These are phyloP conservation scores for Urocyon cinereoargenteus DNA, from an alignment of 2,797 vertebrate species.

Conservation along the genomic window DNA sequence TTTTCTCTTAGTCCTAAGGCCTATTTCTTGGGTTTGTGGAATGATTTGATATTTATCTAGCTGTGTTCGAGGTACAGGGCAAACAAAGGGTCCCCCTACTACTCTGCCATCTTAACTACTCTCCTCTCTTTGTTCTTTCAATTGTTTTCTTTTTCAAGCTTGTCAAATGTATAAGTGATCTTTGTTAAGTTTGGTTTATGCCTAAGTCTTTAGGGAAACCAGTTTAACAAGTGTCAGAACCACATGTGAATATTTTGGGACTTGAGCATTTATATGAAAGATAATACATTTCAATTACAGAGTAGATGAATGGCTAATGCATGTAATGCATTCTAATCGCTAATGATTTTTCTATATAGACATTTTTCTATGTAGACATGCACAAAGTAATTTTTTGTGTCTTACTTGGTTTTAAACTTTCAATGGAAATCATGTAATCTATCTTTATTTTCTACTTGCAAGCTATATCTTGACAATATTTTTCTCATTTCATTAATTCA, in stretches of 20 bases:
- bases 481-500: constrained; percentile 8
- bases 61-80: not conserved
- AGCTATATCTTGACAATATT: not conserved
- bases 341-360: not conserved
- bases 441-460: not conserved
- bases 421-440: not conserved
- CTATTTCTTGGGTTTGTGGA: not conserved
- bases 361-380: not conserved
- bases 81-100: not conserved
- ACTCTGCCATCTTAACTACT: not conserved
- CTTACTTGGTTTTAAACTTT: not conserved
- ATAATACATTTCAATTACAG: constrained; percentile 59
- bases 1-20: not conserved
- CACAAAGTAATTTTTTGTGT: not conserved
- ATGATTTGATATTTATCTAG: not conserved
- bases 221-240: constrained; percentile 77
- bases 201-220: constrained; percentile 77
- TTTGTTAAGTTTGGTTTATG: constrained; percentile 78
- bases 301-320: constrained; percentile 65
- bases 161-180: constrained; percentile 81
- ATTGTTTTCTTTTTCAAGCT: constrained; percentile 80
- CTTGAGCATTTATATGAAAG: constrained; percentile 57
- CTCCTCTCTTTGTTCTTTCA: constrained; percentile 57
- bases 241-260: constrained; percentile 70
- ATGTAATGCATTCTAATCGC: not conserved